A percentile compares a stretch with the other conserved stretches of the same genome.
These are phyloP conservation scores for Galleria mellonella DNA, from an alignment of 1,140 invertebrate genomes.

Conservation along the genomic window DNA sequence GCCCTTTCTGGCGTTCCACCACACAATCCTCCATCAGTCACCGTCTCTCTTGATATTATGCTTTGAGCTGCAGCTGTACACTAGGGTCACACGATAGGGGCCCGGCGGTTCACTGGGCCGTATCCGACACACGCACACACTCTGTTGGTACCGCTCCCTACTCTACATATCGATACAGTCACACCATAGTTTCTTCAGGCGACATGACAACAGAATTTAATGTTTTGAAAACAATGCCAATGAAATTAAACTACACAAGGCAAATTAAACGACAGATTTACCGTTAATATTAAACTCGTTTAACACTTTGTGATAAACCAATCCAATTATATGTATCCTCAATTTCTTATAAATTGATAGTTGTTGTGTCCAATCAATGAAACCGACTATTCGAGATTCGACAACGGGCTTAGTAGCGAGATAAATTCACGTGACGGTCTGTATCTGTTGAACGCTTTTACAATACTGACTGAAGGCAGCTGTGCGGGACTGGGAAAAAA, in stretches of 20 bases:
- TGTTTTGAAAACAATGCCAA: conserved; percentile 54
- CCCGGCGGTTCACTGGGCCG: conserved; percentile 47
- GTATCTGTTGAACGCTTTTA: conserved; percentile 38
- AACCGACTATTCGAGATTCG: conserved; percentile 35
- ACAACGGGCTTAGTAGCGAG: conserved; percentile 21
- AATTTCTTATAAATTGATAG: conserved; percentile 17
- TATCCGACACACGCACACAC: conserved; percentile 51
- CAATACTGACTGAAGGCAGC: conserved; percentile 61
- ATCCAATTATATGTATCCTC: too few relatives aligned
- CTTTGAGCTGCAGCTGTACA: conserved; percentile 31
- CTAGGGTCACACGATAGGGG: conserved; percentile 37
- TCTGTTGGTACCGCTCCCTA: conserved; percentile 49
- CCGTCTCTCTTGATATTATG: conserved; percentile 29
- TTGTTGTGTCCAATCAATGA: conserved; percentile 17
- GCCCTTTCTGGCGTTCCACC: conserved; percentile 31
- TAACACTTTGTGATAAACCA: too few relatives aligned
- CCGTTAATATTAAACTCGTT: too few relatives aligned
- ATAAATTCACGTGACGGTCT: conserved; percentile 26
- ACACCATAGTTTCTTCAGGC: conserved; percentile 33
- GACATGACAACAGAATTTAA: conserved; percentile 41
- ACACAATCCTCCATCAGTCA: conserved; percentile 58
- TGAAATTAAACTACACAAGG: background rate
- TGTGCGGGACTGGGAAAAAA: conserved; percentile 55
- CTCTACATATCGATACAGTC: conserved; percentile 33
- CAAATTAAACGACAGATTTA: background rate